phyloP scores from a whole-genome alignment of 2,113 vertebrate genomes.

The Nothobranchius furzeri region DNA sequence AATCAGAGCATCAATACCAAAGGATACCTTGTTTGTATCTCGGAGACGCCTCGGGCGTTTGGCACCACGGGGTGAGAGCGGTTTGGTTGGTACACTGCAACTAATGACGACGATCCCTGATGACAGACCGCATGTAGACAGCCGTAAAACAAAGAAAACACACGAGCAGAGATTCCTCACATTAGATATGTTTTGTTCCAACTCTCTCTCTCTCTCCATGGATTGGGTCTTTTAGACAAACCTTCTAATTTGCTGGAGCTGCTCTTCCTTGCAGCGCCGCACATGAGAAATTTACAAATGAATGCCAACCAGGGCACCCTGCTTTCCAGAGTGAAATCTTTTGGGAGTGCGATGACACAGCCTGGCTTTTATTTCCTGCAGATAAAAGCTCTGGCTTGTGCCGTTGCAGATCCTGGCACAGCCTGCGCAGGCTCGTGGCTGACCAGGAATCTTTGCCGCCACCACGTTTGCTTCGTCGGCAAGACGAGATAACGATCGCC shows the following conservation, averaged over 20 bases:
- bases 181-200: not conserved
- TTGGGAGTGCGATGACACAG: slow-evolving; percentile 32
- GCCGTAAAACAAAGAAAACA: not conserved
- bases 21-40: slow-evolving; percentile 2
- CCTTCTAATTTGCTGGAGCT: not conserved
- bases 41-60: not conserved
- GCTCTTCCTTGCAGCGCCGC: slow-evolving; percentile 13
- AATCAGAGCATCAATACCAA: not conserved
- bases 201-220: slow-evolving; percentile 2
- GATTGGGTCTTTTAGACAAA: slow-evolving; percentile 3
- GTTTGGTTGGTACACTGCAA: not conserved
- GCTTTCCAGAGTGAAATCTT: slow-evolving; percentile 31
- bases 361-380: slow-evolving; percentile 32
- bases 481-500: slow-evolving; percentile 28
- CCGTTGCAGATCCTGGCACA: slow-evolving; percentile 4
- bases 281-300: slow-evolving; percentile 27
- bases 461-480: slow-evolving; percentile 19
- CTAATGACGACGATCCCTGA: not conserved
- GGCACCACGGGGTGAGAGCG: not conserved
- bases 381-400: slow-evolving; percentile 27
- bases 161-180: not conserved
- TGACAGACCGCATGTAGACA: not conserved
- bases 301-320: slow-evolving; percentile 32
- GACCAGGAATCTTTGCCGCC: not conserved
- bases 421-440: not conserved